Percentiles rank a stretch among this genome's conserved stretches.
These are phyloP conservation scores for Hypothenemus hampei DNA, from an alignment of 1,140 invertebrate genomes.

Conservation along the genomic window DNA sequence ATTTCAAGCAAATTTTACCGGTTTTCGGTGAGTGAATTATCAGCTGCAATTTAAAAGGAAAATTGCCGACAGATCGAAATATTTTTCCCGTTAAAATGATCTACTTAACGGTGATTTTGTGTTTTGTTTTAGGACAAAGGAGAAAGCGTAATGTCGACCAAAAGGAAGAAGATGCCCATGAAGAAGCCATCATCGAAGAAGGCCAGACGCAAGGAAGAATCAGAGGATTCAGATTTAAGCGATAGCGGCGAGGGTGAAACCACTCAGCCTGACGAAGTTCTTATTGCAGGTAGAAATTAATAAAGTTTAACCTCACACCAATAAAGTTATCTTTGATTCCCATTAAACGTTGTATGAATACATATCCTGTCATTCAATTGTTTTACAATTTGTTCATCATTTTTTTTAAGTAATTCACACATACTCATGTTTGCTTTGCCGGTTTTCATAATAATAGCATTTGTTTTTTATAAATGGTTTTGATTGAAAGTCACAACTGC, in stretches of 20 bases:
- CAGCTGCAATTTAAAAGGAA: no score
- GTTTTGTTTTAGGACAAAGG: background rate
- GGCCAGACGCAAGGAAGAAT: slow-evolving; percentile 49
- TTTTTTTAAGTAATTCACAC: background rate
- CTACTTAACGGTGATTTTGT: slow-evolving; percentile 18
- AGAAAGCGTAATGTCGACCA: slow-evolving; percentile 25
- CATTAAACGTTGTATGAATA: background rate
- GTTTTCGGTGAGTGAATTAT: no score
- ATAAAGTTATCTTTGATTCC: background rate
- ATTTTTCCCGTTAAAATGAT: background rate
- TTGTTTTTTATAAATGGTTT: background rate
- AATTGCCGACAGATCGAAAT: no score
- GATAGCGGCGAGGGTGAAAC: slow-evolving; percentile 44
- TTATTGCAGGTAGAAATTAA: slow-evolving; percentile 47
- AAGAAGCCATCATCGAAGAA: slow-evolving; percentile 43
- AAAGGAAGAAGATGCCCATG: slow-evolving; percentile 42
- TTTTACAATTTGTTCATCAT: background rate
- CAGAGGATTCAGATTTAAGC: slow-evolving; percentile 51
- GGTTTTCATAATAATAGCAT: background rate
- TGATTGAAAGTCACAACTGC: background rate
- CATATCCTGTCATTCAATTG: no score
- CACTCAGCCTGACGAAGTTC: slow-evolving; percentile 48
- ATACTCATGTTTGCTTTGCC: background rate
- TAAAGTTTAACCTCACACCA: background rate
- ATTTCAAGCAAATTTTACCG: no score